Base-by-base conservation (phyloP, 2,797 vertebrate species). In the Cyprinella venusta region DNA sequence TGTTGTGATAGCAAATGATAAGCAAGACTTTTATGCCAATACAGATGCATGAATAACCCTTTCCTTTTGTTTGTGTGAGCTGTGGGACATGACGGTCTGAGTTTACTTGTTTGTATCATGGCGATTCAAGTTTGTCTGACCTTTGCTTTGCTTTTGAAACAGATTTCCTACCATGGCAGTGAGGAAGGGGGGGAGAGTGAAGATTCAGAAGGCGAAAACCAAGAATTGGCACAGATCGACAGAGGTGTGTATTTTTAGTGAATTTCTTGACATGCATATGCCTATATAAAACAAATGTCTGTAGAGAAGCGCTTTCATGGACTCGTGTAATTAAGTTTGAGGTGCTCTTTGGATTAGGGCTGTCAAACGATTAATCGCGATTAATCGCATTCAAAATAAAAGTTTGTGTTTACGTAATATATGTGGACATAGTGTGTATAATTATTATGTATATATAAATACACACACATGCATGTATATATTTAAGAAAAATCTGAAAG, bases 201-300 rank as follows among this genome's bases (percentile, higher is more conserved):
- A 10, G 96, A 97, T 91, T 98, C 96, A 42, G 97, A 98, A 89
- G 97, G 95, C 69, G 97, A 98, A 92, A 98, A 98, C 92, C 97
- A 97, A 91, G 97, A 98, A 91, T 95, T 98, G 90, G 97, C 94
- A 90, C 96, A 97, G 91, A 98, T 98, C 69, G 96, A 98, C 90
- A 95, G 96, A 96, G 97, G 97, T 98, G 91, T 50, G 88, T 65
- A 42, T 65, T 8, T 33, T 24, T 12, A n/a, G n/a, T n/a, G 1
- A 0, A 0, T 56, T 13, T 54, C 1, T 71, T 59, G 65, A 16
- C n/a, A 24, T 54, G 2, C 5, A 24, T 52, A 38, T 52, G 8
- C 4, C 18, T 30, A 18, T 33, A 30, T 30, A 30, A 30, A 30
- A 30, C 26, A 30, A 30, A 30, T 30, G 26, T 30, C 26, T 30